These are phyloP conservation scores for Esox masquinongy DNA, from an alignment of 2,797 vertebrate genomes.

Conservation along the genomic window DNA sequence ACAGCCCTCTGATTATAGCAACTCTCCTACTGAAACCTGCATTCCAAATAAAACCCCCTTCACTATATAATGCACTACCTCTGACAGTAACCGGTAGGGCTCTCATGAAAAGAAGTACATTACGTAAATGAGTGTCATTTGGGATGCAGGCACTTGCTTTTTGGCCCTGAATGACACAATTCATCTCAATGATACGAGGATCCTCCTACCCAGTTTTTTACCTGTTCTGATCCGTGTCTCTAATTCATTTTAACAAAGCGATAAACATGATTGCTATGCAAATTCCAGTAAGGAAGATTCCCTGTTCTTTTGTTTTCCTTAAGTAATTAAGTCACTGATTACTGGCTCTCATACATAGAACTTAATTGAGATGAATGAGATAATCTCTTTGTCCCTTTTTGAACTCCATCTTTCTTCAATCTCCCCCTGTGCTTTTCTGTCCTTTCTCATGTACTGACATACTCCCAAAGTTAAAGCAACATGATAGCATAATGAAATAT, in stretches of 20 bases:
- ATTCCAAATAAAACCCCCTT: conserved; percentile 43
- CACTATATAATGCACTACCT: not conserved
- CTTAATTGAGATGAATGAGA: conserved; percentile 55
- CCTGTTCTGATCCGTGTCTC: conserved; percentile 59
- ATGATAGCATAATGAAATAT: not conserved
- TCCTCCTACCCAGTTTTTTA: conserved; percentile 61
- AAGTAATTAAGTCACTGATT: conserved; percentile 69
- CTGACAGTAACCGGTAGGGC: not conserved
- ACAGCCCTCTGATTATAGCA: conserved; percentile 62
- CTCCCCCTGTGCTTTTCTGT: not conserved
- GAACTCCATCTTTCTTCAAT: not conserved
- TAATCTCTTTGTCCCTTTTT: conserved; percentile 1
- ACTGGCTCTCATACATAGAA: conserved; percentile 47
- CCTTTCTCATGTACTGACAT: conserved; percentile 9
- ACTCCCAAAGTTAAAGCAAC: conserved; percentile 21
- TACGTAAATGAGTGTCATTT: not conserved
- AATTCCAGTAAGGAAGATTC: conserved; percentile 61
- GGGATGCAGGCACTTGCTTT: not conserved
- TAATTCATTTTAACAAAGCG: conserved; percentile 65
- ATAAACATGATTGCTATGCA: conserved; percentile 67
- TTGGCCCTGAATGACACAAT: conserved; percentile 46
- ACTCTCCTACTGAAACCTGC: conserved; percentile 55
- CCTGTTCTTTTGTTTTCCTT: conserved; percentile 62
- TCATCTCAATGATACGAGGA: conserved; percentile 65
- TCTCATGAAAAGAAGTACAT: not conserved